These are phyloP conservation scores for Entomobrya multifasciata DNA, from an alignment of 2,888 invertebrate species.

Conservation along the genomic window DNA sequence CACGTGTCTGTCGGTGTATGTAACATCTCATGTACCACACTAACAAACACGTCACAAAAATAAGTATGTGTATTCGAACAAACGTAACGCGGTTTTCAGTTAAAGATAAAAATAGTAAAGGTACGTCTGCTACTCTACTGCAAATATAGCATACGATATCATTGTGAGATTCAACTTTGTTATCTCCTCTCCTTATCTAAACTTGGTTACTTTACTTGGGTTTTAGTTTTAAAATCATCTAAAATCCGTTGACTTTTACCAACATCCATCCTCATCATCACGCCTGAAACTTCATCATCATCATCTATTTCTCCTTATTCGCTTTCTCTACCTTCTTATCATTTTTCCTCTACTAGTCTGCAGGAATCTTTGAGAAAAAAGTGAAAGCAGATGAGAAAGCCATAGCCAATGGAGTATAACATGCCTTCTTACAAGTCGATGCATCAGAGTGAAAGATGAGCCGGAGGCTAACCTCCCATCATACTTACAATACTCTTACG, in stretches of 20 bases:
- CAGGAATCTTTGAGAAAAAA: not conserved
- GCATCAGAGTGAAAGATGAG: conserved; percentile 49
- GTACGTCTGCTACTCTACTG: too few species aligned
- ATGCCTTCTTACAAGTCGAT: conserved; percentile 17
- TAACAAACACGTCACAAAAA: not conserved
- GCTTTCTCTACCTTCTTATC: conserved; percentile 15
- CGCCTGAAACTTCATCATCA: not conserved
- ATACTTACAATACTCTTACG: not conserved
- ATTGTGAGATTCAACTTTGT: not conserved
- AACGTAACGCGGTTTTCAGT: too few species aligned
- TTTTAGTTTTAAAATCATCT: conserved; percentile 6
- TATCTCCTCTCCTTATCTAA: not conserved
- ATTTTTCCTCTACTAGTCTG: not conserved
- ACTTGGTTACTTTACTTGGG: not conserved
- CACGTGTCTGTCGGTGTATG: conserved; percentile 13
- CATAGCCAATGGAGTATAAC: conserved; percentile 3
- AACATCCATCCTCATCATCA: not conserved
- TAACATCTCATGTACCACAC: not conserved
- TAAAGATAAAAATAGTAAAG: not conserved
- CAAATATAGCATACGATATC: not conserved
- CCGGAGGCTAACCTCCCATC: conserved; percentile 17
- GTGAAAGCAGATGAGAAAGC: not conserved
- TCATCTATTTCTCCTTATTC: not conserved
- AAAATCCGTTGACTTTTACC: not conserved
- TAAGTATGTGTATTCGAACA: not conserved